Conservation (phyloP, 1,140 invertebrate species). For the Sminthurides bifidus region DNA sequence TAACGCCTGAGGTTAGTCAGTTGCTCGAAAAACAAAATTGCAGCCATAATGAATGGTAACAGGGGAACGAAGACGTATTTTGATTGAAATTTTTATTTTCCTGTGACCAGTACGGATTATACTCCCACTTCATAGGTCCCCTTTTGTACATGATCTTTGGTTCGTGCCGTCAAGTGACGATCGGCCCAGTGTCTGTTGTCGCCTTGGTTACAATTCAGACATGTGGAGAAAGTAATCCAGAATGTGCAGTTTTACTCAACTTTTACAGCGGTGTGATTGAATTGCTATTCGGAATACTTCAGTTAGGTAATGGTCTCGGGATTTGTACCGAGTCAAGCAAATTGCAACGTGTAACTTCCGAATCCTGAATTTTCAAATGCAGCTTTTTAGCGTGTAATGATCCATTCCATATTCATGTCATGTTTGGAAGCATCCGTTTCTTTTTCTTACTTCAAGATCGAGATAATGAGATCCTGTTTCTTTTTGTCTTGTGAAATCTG, state of each 20-base stretch:
- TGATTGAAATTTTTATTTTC: too few relatives aligned
- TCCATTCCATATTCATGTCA: too few relatives aligned
- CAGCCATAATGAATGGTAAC: too few relatives aligned
- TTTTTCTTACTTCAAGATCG: too few relatives aligned
- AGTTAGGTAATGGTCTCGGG: constrained; percentile 64
- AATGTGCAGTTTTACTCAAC: constrained; percentile 64
- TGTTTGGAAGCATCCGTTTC: too few relatives aligned
- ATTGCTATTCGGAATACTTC: constrained; percentile 60
- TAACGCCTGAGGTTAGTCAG: constrained; percentile 44
- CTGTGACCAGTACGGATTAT: constrained; percentile 59
- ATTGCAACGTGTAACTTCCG: too few relatives aligned
- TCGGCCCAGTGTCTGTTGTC: constrained; percentile 73
- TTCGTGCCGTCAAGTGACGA: constrained; percentile 79
- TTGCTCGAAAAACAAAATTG: too few relatives aligned
- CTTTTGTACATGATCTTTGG: constrained; percentile 84
- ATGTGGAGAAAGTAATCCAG: constrained; percentile 52
- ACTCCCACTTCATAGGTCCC: constrained; percentile 81
- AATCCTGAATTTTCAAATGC: too few relatives aligned
- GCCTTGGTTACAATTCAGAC: constrained; percentile 63
- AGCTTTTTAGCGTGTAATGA: too few relatives aligned
- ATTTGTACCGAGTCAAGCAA: too few relatives aligned
- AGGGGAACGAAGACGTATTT: too few relatives aligned
- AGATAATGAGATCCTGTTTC: too few relatives aligned
- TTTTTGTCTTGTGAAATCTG: constrained; percentile 10
- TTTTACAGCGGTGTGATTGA: constrained; percentile 65